Evolutionary conservation across 2,797 vertebrate genomes (phyloP), one percentile per base, ranked within the genome.

Genomic region (Cryptoprocta ferox): DNA sequence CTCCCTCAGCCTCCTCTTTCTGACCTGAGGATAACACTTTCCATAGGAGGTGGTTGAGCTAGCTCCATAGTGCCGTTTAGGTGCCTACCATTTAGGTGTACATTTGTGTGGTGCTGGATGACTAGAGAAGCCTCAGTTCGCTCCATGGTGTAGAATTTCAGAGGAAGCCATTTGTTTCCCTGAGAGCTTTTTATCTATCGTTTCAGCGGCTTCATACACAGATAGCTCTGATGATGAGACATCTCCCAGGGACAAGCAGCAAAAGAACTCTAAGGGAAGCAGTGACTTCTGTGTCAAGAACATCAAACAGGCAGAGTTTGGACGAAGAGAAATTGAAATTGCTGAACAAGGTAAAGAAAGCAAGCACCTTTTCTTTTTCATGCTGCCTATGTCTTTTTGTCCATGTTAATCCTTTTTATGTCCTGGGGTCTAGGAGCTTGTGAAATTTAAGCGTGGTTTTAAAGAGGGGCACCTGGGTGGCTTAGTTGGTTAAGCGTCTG

Each of bases 221-320:
- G 99, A 99, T 99, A 99, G 99, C 98, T 99, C 99, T 0, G 99
- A 99, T 5, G 99, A 99, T 70, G 99, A 99, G 99, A 99, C 99
- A 6, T 99, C 99, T 37, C 99, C 99, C 1, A 98, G 99, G 37
- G 99, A 99, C 98, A 99, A 99, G 96, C 99, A 99, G 98, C 99
- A 99, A 98, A 99, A 99, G 98, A 99, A 99, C 98, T 99, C 99
- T 78, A 99, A 99, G 97, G 99, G 99, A 97, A 99, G 99, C 97
- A 99, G 99, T 2, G 99, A 99, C 95, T 99, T 99, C 98, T 99
- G 99, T 87, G 99, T 99, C 98, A 99, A 99, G 96, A 99, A 99
- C 98, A 99, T 99, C 98, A 99, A 99, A 81, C 99, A 99, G 98
- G 99, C 99, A 0, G 99, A 99, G 93, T 99, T 99, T 3, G 99